Evolutionary conservation across 92 coral and sea anemone species (phyloP), one percentile per base, ranked within the genome.

Genomic region (Palythoa heliodiscus): DNA sequence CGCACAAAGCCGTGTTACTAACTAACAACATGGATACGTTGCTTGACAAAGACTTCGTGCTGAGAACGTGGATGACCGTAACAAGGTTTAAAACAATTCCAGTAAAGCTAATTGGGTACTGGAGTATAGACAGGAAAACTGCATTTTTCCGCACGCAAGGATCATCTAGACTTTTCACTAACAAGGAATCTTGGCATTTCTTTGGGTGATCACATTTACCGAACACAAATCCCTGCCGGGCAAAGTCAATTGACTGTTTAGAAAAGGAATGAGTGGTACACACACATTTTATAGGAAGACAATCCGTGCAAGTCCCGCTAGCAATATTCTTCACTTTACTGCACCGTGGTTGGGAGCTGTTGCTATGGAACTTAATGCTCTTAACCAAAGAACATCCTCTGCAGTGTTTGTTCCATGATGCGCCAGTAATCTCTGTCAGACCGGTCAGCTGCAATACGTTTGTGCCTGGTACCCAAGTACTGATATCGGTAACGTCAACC

Each of bases 1-100:
- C 83, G 7, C 83, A 78, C 29, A 78, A 16, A 10, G 83, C 83
- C 83, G 63, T 78, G 39, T 78, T 61, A 38, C 72, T 63, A 22
- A 43, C 35, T 12, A 78, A 43, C 52, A 78, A 40, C 83, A 78
- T 61, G 11, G 83, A 39, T 4, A 40, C 71, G 12, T 78, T 78
- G 38, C 48, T 63, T 5, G 72, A 50, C 71, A 78, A 78, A 22
- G 37, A 63, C 35, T 61, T 78, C 3, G 83, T 38, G 71, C 54
- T 61, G 35, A 78, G 72, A 78, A 78, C 40, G 17, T 78, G 52
- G 12, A 78, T 43, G 4, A 63, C 52, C 9, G 83, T 78, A 68
- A 68, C 40, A 8, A 68, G 38, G 15, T 68, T 68, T 68, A 68
- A 68, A 68, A 29, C 72, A 24, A 68, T 68, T 11, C 72, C 72